Evolutionary conservation across 2,113 vertebrate species (phyloP).

Genomic region (Psilopogon haemacephalus): DNA sequence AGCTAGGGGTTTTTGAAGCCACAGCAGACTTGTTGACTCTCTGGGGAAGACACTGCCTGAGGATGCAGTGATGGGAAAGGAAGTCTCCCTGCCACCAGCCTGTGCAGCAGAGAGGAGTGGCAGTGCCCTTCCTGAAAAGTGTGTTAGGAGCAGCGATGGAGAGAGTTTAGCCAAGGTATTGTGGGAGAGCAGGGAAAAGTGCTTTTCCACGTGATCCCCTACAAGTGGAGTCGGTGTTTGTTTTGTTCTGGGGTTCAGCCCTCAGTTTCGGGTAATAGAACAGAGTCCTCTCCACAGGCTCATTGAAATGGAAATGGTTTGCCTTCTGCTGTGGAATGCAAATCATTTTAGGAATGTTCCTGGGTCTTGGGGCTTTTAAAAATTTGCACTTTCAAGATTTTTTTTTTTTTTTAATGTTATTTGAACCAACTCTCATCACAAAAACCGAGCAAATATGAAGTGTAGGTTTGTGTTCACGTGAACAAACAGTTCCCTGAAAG

Average conservation of each 20-base stretch:
- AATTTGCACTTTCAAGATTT: slow-evolving; percentile 2
- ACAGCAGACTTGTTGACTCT: neutral
- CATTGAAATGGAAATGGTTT: slow-evolving; percentile 71
- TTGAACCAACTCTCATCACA: neutral
- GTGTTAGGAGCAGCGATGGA: neutral
- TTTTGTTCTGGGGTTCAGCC: neutral
- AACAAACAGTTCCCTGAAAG: slow-evolving; percentile 2
- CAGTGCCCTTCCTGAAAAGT: neutral
- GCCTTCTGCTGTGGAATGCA: slow-evolving; percentile 61
- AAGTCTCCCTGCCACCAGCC: neutral
- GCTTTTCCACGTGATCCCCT: neutral
- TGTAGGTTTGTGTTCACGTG: neutral
- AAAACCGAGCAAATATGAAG: slow-evolving; percentile 25
- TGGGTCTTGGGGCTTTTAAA: slow-evolving; percentile 47
- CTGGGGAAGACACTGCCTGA: neutral
- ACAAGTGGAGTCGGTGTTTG: slow-evolving; percentile 10
- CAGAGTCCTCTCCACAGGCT: slow-evolving; percentile 42
- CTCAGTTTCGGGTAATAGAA: neutral
- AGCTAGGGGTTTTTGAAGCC: neutral
- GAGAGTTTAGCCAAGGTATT: neutral
- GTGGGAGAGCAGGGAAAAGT: slow-evolving; percentile 15
- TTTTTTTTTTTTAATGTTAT: neutral
- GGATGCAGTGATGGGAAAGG: neutral
- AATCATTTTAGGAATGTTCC: slow-evolving; percentile 69
- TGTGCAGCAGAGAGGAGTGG: neutral